These are phyloP conservation scores for Limnephilus rhombicus DNA, from an alignment of 2,888 invertebrate species.

Conservation along the genomic window DNA sequence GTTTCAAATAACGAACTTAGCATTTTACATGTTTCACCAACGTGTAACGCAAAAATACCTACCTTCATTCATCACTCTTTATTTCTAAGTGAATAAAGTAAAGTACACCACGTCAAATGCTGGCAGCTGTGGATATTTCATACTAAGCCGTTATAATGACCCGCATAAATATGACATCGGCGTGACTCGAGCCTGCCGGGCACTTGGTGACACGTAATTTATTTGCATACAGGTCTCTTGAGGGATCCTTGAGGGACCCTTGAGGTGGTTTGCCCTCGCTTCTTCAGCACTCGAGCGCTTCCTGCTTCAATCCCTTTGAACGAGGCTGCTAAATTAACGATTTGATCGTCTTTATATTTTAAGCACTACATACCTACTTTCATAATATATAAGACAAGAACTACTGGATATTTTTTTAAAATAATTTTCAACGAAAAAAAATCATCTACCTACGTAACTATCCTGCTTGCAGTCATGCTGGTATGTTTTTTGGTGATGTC, in stretches of 20 bases:
- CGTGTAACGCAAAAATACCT: neutral
- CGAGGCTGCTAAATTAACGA: neutral
- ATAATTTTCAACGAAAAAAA: no score
- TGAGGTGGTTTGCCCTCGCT: slow-evolving; percentile 18
- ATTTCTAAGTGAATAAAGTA: neutral
- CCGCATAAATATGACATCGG: slow-evolving; percentile 52
- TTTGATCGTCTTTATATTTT: neutral
- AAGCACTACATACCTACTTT: neutral
- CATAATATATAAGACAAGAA: no score
- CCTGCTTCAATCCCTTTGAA: slow-evolving; percentile 32
- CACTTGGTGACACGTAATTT: slow-evolving; percentile 47
- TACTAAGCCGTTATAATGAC: slow-evolving; percentile 57
- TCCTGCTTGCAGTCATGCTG: no score
- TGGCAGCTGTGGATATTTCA: neutral
- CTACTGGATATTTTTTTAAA: no score
- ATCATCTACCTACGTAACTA: no score
- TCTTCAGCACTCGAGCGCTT: slow-evolving; percentile 26
- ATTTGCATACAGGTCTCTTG: slow-evolving; percentile 53
- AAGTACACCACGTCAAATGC: neutral
- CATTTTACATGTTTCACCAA: neutral
- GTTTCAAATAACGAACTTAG: neutral
- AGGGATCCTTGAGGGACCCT: slow-evolving; percentile 3
- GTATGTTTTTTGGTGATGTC: no score
- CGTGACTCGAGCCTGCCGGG: slow-evolving; percentile 21
- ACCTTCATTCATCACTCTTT: neutral